phyloP scores from a whole-genome alignment of 1,140 invertebrate species.

The Micrasema minimum region DNA sequence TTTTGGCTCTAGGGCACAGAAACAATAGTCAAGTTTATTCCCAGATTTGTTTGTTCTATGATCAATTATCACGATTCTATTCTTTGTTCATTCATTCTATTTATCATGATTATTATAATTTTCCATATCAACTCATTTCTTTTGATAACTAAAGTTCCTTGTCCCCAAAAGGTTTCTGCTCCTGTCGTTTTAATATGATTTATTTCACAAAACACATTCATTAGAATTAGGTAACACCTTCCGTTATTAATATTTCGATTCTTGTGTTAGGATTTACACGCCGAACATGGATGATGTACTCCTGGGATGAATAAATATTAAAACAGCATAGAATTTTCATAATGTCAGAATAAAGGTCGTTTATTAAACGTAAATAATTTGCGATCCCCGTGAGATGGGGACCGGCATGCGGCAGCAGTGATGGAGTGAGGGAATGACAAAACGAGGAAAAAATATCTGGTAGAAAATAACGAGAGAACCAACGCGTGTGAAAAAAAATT shows the following conservation, averaged over 20 bases:
- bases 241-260: conserved; percentile 29
- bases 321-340: conserved; percentile 53
- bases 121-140: too few relatives aligned
- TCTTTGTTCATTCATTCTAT: too few relatives aligned
- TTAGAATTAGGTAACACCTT: not conserved
- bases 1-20: too few relatives aligned
- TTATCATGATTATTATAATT: too few relatives aligned
- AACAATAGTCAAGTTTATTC: too few relatives aligned
- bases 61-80: too few relatives aligned
- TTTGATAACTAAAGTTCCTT: not conserved
- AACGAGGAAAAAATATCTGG: conserved; percentile 6
- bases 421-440: conserved; percentile 26
- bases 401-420: conserved; percentile 13
- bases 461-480: too few relatives aligned
- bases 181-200: not conserved
- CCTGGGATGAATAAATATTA: conserved; percentile 53
- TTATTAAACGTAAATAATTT: conserved; percentile 55
- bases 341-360: conserved; percentile 52
- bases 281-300: conserved; percentile 42
- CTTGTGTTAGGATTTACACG: conserved; percentile 28
- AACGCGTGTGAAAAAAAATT: too few relatives aligned
- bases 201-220: conserved; percentile 1
- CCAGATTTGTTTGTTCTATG: too few relatives aligned
- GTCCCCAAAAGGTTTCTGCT: not conserved
- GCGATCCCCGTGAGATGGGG: conserved; percentile 46